A percentile compares a stretch with the other conserved stretches of the same genome.
These are phyloP conservation scores for Cariama cristata DNA, from an alignment of 2,113 vertebrate genomes.

Conservation along the genomic window DNA sequence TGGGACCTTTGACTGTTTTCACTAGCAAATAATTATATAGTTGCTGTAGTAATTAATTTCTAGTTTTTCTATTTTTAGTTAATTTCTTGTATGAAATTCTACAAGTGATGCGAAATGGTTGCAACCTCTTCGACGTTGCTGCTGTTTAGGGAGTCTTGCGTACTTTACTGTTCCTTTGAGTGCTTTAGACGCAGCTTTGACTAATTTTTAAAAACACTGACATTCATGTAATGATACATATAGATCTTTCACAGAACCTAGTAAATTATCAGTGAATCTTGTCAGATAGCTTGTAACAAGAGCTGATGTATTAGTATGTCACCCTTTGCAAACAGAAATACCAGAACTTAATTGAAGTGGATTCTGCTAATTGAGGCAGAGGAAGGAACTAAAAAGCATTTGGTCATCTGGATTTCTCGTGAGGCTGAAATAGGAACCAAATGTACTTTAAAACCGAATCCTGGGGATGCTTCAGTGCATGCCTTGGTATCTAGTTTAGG, in stretches of 20 bases:
- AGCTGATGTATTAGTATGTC: background rate
- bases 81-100: background rate
- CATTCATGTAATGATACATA: background rate
- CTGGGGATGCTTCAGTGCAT: background rate
- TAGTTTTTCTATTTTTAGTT: background rate
- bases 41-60: background rate
- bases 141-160: background rate
- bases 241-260: background rate
- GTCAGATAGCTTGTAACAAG: background rate
- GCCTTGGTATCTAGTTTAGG: background rate
- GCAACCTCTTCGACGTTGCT: background rate
- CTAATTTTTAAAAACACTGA: background rate
- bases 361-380: constrained; percentile 30
- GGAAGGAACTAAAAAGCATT: constrained; percentile 42
- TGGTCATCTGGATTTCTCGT: constrained; percentile 33
- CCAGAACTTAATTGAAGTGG: background rate
- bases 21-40: background rate
- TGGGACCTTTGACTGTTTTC: background rate
- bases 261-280: background rate
- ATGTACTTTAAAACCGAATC: constrained; percentile 5
- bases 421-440: constrained; percentile 30
- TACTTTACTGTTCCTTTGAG: background rate
- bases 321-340: background rate
- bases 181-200: background rate
- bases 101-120: background rate